Evolutionary conservation across 2,888 invertebrate species (phyloP).

Genomic region (Sphinx pinastri): DNA sequence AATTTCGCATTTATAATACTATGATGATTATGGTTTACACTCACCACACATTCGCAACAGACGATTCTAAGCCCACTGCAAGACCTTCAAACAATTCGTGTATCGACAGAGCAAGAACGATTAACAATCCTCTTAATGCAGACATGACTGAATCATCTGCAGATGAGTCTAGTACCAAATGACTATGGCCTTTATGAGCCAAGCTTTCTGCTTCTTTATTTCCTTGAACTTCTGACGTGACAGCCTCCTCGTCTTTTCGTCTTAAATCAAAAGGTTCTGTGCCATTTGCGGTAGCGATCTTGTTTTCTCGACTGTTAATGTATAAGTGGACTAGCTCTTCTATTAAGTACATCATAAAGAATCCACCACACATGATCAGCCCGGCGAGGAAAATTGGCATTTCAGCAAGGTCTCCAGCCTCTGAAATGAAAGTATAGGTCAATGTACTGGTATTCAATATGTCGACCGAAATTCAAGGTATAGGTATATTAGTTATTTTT

Average conservation of each 20-base stretch:
- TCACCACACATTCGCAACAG: conserved; percentile 78
- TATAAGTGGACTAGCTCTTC: conserved; percentile 91
- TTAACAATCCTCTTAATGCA: conserved; percentile 87
- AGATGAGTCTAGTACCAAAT: conserved; percentile 50
- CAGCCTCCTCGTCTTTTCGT: conserved; percentile 60
- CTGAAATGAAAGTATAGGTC: conserved; percentile 47
- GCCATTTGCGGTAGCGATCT: conserved; percentile 57
- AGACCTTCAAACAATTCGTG: conserved; percentile 95
- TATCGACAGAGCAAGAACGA: conserved; percentile 89
- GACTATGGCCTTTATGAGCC: conserved; percentile 59
- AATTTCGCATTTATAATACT: background rate
- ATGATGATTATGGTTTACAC: conserved; percentile 35
- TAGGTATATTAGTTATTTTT: too few species aligned
- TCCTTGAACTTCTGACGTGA: conserved; percentile 8
- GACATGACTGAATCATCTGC: conserved; percentile 74
- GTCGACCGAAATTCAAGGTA: too few species aligned
- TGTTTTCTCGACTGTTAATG: conserved; percentile 81
- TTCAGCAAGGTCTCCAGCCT: conserved; percentile 75
- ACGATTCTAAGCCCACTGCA: conserved; percentile 90
- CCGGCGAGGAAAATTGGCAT: conserved; percentile 87
- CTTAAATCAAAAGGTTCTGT: conserved; percentile 69
- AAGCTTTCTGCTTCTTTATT: conserved; percentile 48
- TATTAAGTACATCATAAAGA: conserved; percentile 90
- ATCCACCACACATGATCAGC: conserved; percentile 89
- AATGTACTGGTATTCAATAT: background rate